Conservation (phyloP, 1,140 invertebrate genomes). For the Panonychus citri region DNA sequence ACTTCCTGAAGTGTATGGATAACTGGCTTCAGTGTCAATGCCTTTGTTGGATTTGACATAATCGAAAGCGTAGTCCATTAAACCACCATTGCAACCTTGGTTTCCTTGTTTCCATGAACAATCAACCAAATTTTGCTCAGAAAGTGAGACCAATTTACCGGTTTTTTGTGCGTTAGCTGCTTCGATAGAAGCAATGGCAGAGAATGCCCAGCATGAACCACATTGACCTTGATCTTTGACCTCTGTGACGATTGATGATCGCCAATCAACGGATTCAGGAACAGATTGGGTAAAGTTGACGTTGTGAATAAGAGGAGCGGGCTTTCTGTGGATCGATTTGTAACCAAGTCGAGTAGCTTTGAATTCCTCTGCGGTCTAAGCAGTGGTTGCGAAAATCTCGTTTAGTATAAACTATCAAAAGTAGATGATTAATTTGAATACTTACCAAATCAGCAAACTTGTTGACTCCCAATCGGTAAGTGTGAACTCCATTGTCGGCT, state of each 20-base stretch:
- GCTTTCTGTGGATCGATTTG: background rate
- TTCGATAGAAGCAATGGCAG: constrained; percentile 6
- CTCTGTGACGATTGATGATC: constrained; percentile 43
- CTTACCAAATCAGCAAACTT: constrained; percentile 17
- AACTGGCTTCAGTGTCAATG: constrained; percentile 23
- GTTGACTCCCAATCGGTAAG: constrained; percentile 22
- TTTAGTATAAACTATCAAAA: background rate
- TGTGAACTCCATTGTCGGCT: constrained; percentile 15
- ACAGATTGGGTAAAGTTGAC: constrained; percentile 23
- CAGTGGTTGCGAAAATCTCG: background rate
- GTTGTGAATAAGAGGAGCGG: constrained; percentile 11
- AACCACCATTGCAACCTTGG: constrained; percentile 80
- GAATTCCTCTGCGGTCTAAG: background rate
- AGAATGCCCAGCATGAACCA: constrained; percentile 39
- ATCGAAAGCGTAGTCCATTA: constrained; percentile 23
- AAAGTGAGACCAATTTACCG: constrained; percentile 53
- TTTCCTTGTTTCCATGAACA: constrained; percentile 30
- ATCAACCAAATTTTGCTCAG: constrained; percentile 18
- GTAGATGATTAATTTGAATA: background rate
- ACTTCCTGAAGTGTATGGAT: constrained; percentile 23
- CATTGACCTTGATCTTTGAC: constrained; percentile 49
- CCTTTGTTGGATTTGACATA: constrained; percentile 40
- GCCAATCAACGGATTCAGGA: constrained; percentile 63
- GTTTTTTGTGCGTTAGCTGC: constrained; percentile 73
- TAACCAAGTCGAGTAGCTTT: background rate